phyloP scores from a whole-genome alignment of 2,113 vertebrate genomes.

The Bombycilla garrulus region DNA sequence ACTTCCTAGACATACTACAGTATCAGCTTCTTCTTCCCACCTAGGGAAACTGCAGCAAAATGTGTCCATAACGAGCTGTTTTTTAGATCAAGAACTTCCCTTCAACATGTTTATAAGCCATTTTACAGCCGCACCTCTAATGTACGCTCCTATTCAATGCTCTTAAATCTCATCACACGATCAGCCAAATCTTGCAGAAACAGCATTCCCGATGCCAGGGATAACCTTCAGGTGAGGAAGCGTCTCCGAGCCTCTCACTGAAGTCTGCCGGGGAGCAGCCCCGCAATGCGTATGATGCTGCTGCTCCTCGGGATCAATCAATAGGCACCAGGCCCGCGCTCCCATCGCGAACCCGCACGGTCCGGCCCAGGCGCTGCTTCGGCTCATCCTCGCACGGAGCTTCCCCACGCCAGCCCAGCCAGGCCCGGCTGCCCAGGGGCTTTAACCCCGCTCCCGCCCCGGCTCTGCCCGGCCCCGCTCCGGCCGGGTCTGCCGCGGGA shows the following conservation, averaged over 20 bases:
- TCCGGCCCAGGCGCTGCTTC: not conserved
- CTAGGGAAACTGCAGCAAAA: not conserved
- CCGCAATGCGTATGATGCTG: slow-evolving; percentile 88
- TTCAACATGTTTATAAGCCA: not conserved
- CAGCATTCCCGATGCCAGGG: not conserved
- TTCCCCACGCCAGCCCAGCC: not conserved
- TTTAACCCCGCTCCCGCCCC: not conserved
- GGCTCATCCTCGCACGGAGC: not conserved
- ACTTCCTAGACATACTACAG: not conserved
- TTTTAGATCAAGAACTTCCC: not conserved
- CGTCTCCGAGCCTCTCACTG: not conserved
- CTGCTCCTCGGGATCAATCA: slow-evolving; percentile 51
- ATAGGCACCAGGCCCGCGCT: not conserved
- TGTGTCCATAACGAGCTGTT: not conserved
- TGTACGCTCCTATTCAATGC: not conserved
- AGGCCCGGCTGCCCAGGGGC: not conserved
- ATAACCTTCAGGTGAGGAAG: slow-evolving; percentile 49
- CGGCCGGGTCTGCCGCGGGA: not conserved
- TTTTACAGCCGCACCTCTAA: not conserved
- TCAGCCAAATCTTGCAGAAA: not conserved
- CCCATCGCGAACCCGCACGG: not conserved
- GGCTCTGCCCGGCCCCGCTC: not conserved
- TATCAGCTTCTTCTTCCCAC: not conserved
- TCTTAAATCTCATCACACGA: not conserved
- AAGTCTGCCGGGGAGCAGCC: slow-evolving; percentile 63